These are phyloP conservation scores for Epizoanthus fatuus DNA, from an alignment of 92 coral and sea anemone genomes.

Conservation along the genomic window DNA sequence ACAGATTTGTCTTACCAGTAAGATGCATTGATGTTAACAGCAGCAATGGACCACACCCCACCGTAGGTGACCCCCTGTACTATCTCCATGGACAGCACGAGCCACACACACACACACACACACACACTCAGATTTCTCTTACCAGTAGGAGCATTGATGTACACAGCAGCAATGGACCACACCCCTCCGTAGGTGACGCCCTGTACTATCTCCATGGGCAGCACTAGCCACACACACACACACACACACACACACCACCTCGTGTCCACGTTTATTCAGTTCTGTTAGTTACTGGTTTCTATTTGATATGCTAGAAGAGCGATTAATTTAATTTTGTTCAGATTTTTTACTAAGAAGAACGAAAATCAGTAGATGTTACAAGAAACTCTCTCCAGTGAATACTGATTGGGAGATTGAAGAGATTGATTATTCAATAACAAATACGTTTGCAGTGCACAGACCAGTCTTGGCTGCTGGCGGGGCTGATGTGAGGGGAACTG, in stretches of 20 bases:
- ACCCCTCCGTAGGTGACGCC: slow-evolving; percentile 92
- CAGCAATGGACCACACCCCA: slow-evolving; percentile 90
- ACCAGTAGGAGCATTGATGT: slow-evolving; percentile 85
- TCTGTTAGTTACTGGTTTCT: too few relatives aligned
- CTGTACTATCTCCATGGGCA: slow-evolving; percentile 90
- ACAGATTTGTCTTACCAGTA: too few relatives aligned
- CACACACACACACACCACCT: too few relatives aligned
- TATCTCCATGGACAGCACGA: slow-evolving; percentile 85
- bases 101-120: slow-evolving; percentile 42
- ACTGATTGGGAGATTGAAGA: too few relatives aligned
- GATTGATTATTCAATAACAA: too few relatives aligned
- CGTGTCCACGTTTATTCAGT: too few relatives aligned
- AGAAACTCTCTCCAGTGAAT: too few relatives aligned
- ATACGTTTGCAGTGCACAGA: neutral
- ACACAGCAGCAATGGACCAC: slow-evolving; percentile 87
- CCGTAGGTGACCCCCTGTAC: slow-evolving; percentile 92
- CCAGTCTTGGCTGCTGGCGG: neutral
- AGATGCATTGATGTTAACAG: slow-evolving; percentile 33
- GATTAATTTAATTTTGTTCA: too few relatives aligned
- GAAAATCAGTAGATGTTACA: too few relatives aligned
- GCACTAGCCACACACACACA: slow-evolving; percentile 63
- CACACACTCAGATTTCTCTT: neutral
- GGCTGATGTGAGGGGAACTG: neutral
- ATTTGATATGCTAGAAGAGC: too few relatives aligned
- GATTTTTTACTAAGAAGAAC: too few relatives aligned